Conservation (phyloP, 2,888 invertebrate species). For the Agriotes lineatus region DNA sequence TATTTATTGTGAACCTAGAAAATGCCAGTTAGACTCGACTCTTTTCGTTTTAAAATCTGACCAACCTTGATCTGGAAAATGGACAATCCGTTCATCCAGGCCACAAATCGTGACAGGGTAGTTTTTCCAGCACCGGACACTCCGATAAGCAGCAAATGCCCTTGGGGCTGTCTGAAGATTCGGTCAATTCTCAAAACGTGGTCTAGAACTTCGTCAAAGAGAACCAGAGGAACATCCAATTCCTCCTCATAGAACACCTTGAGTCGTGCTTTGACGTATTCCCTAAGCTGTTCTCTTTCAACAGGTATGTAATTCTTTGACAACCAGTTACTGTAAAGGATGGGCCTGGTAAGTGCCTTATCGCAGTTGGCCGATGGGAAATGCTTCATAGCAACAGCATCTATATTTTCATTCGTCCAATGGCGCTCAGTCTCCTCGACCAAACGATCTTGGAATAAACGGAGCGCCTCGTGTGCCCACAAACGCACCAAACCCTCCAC, state of each 20-base stretch:
- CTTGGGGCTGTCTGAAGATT: conserved; percentile 99
- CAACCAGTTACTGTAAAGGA: conserved; percentile 99
- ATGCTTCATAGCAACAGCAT: conserved; percentile 91
- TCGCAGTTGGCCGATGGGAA: conserved; percentile 82
- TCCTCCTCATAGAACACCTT: conserved; percentile 99
- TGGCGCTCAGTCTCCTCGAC: conserved; percentile 94
- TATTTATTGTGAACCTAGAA: conserved; percentile 96
- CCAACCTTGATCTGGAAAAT: conserved; percentile 98
- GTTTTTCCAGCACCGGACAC: conserved; percentile 99
- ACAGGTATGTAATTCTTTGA: conserved; percentile 99
- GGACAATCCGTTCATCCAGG: conserved; percentile 99
- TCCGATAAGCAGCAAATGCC: conserved; percentile 96
- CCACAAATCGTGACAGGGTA: conserved; percentile 98
- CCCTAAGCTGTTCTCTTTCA: conserved; percentile 92
- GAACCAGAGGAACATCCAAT: conserved; percentile 95
- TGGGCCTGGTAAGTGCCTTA: conserved; percentile 90
- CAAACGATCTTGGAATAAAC: conserved; percentile 95
- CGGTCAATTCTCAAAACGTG: conserved; percentile 98
- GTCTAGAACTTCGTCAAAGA: conserved; percentile 99
- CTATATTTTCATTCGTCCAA: conserved; percentile 99
- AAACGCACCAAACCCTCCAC: conserved; percentile 97
- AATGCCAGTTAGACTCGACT: too few species aligned
- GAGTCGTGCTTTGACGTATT: conserved; percentile 96
- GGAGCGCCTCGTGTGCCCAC: conserved; percentile 99
- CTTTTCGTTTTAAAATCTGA: too few species aligned